Evolutionary conservation across 2,113 vertebrate species (phyloP).

Genomic region (Corydoras maculifer): DNA sequence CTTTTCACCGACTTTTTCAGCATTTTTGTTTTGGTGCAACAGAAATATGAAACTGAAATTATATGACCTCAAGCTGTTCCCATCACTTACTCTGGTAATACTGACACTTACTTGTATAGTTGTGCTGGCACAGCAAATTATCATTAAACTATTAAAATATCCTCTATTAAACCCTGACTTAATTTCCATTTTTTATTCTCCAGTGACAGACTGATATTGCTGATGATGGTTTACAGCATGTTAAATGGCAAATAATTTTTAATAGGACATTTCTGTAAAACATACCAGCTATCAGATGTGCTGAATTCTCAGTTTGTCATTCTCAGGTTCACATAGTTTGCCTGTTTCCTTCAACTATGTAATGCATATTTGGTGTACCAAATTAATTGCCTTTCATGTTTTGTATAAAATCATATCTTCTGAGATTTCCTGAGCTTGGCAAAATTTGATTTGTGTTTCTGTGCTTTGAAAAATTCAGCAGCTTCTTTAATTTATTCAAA

Average conservation of each 20-base stretch:
- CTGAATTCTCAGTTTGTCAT: no score
- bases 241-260: no score
- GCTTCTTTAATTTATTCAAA: neutral
- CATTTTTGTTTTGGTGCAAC: neutral
- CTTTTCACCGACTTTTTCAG: neutral
- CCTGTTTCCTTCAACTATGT: neutral
- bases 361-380: neutral
- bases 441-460: neutral
- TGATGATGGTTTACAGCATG: no score
- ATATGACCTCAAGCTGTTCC: neutral
- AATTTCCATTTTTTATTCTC: no score
- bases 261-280: no score
- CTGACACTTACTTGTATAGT: neutral
- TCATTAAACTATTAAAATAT: neutral
- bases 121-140: neutral
- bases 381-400: neutral
- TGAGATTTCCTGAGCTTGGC: no score
- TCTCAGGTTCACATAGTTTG: no score
- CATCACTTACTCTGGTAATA: neutral
- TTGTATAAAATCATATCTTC: no score
- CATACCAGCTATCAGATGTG: no score
- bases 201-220: no score
- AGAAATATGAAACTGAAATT: neutral
- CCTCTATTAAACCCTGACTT: neutral
- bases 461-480: neutral